A percentile compares a stretch with the other conserved stretches of the same genome.
Conservation (phyloP, 2,113 vertebrate genomes). For the Pampusana beccarii region DNA sequence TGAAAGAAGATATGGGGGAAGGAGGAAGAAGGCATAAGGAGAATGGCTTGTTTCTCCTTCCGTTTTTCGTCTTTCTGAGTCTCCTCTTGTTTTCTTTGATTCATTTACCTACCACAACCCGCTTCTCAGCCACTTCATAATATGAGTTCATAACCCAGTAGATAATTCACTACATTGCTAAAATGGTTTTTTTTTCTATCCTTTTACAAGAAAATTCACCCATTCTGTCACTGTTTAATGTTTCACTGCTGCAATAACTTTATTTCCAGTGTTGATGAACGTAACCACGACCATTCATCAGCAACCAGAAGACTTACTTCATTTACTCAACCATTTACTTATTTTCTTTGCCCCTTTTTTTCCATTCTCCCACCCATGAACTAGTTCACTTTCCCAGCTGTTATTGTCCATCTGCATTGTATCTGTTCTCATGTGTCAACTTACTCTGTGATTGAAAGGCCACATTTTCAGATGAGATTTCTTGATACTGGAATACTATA, state of each 20-base stretch:
- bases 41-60: background rate
- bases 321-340: background rate
- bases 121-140: conserved; percentile 6
- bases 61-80: background rate
- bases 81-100: background rate
- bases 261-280: background rate
- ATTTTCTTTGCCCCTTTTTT: background rate
- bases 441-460: background rate
- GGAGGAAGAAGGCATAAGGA: background rate
- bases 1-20: background rate
- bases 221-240: background rate
- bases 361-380: background rate
- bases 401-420: background rate
- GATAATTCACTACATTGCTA: background rate
- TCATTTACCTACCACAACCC: background rate
- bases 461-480: background rate
- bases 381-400: background rate
- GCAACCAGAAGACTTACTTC: background rate
- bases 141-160: background rate
- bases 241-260: background rate
- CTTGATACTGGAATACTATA: background rate
- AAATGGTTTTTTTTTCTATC: background rate
- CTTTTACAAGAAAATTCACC: background rate
- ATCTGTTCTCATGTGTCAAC: background rate
- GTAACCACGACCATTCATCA: background rate